A percentile compares a stretch with the other conserved stretches of the same genome.
phyloP scores from a whole-genome alignment of 2,113 vertebrate species.

The Machaerirhynchus nigripectus region DNA sequence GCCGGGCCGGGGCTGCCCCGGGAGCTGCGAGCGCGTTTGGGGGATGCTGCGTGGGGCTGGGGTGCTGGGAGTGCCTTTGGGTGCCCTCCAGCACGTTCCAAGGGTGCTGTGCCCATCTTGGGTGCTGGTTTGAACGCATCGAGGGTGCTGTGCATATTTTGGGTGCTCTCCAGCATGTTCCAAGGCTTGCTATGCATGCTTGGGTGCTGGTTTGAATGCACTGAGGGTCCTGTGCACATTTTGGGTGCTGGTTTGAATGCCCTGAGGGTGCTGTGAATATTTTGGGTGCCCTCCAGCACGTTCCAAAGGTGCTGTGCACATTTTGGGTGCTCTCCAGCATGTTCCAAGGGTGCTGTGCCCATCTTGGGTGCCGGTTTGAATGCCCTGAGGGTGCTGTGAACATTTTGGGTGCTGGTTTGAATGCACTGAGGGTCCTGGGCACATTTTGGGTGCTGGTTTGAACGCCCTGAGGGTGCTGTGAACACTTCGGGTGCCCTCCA shows the following conservation, averaged over 20 bases:
- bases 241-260: not conserved
- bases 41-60: not conserved
- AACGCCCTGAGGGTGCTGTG: not conserved
- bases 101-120: not conserved
- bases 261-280: not conserved
- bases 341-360: too few species aligned
- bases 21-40: rapidly evolving
- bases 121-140: not conserved
- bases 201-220: too few species aligned
- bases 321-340: rapidly evolving
- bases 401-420: not conserved
- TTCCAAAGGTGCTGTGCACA: not conserved
- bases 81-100: rapidly evolving
- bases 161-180: too few species aligned
- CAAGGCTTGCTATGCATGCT: too few species aligned
- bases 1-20: not conserved
- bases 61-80: rapidly evolving
- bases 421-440: not conserved
- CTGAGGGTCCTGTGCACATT: too few species aligned
- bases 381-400: not conserved
- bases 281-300: too few species aligned
- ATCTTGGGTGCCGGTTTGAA: too few species aligned
- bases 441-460: too few species aligned
- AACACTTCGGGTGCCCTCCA: not conserved
- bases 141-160: not conserved